Base-by-base conservation (phyloP, 2,888 invertebrate species). In the Patella ulyssiponensis region DNA sequence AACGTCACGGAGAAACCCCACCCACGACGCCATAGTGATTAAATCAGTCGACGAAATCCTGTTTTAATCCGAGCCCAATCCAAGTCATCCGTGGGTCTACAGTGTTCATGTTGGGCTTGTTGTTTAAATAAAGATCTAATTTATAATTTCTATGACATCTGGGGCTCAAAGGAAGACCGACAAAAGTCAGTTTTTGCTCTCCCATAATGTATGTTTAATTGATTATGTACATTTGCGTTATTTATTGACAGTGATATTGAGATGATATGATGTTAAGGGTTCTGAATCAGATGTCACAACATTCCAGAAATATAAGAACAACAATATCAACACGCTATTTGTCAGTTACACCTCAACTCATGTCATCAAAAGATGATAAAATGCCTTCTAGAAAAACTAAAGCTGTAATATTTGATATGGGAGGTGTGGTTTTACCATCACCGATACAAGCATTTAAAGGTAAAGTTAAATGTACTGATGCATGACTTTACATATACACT, bases 381-480 rank as follows among this genome's bases (percentile, higher is more conserved):
- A 12, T 14, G 51, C 3, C 33, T 73, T 51, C 11, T 23, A 17
- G 70, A 15, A 80, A 74, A 14, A 84, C 86, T n/a, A 90, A 88
- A 80, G 92, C 92, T 17, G 92, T 92, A 12, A 91, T 93, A 75
- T 93, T 93, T 88, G 93, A 93, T 84, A 88, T 93, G 90, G 93
- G 93, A 56, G 93, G 93, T 4, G 93, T 93, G 0, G 81, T 93
- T 0, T 80, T 92, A 2, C 92, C 92, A 1, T 87, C 90, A 4
- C 93, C 92, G 4, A 81, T 88, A 75, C 74, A 79, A 12, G 73
- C 87, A 23, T 92, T 92, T 80, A 82, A 81, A 85, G 87, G 89
- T 89, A 80, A 20, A 58, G 51, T 14, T 27, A 27, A 0, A 9
- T 20, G 58, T 4, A 69, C 17, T 27, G 17, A 74, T 23, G 17